phyloP scores from a whole-genome alignment of 2,113 vertebrate species.

The Lonchura striata region DNA sequence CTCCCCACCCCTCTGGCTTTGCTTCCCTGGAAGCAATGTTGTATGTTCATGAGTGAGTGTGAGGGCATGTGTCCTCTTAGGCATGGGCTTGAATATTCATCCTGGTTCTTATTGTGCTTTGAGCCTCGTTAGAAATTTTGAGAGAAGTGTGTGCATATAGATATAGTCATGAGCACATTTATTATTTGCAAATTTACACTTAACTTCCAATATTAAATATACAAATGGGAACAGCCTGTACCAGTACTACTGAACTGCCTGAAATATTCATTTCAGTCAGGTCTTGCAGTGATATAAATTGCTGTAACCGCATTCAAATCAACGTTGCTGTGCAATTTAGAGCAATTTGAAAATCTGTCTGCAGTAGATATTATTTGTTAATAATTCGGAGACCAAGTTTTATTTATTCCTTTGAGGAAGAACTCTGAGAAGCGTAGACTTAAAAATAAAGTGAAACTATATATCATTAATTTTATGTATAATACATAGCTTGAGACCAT shows the following conservation, averaged over 20 bases:
- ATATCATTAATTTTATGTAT: background rate
- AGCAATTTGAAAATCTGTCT: background rate
- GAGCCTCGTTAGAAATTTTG: background rate
- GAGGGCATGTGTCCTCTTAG: background rate
- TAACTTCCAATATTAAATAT: slow-evolving; percentile 5
- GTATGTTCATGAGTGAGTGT: background rate
- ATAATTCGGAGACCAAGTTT: background rate
- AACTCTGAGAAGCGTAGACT: background rate
- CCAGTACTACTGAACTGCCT: background rate
- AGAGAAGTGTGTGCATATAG: background rate
- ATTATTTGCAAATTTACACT: slow-evolving; percentile 43
- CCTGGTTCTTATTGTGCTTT: background rate
- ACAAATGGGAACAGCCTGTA: slow-evolving; percentile 25
- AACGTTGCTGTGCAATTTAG: background rate
- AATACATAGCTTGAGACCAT: background rate
- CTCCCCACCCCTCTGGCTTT: background rate
- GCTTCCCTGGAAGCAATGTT: background rate
- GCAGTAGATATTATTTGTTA: background rate
- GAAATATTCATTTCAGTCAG: slow-evolving; percentile 5
- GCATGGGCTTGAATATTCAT: background rate
- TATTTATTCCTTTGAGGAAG: background rate
- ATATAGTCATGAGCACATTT: background rate
- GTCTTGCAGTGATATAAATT: background rate
- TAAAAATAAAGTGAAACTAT: background rate
- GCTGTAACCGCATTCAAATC: background rate